Percentiles rank a stretch among this genome's conserved stretches.
Conservation (phyloP, 1,140 invertebrate genomes). For the Vanessa tameamea region DNA sequence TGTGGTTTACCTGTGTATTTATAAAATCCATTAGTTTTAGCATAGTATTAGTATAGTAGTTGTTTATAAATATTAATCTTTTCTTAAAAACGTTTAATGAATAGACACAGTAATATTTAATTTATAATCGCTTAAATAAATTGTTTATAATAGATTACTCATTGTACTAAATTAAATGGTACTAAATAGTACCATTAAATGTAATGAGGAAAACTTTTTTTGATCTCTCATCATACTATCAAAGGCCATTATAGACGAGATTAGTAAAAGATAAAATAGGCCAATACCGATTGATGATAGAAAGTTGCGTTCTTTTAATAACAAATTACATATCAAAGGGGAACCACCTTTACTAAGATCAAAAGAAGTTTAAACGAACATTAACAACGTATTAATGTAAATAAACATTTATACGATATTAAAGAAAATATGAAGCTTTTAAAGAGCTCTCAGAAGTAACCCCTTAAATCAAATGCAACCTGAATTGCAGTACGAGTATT, state of each 20-base stretch:
- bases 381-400: constrained; percentile 3
- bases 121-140: too few relatives aligned
- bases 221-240: background rate
- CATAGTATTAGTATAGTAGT: too few relatives aligned
- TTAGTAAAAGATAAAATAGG: constrained; percentile 5
- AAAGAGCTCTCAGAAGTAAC: constrained; percentile 3
- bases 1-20: too few relatives aligned
- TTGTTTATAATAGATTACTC: too few relatives aligned
- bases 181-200: too few relatives aligned
- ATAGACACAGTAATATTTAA: too few relatives aligned
- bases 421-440: background rate
- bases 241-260: background rate
- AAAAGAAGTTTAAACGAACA: background rate
- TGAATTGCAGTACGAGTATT: constrained; percentile 14
- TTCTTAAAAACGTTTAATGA: too few relatives aligned
- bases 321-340: constrained; percentile 17
- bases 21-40: too few relatives aligned
- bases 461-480: background rate
- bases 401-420: constrained; percentile 20
- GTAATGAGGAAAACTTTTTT: background rate
- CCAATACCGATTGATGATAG: constrained; percentile 23
- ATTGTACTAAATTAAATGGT: too few relatives aligned
- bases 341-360: background rate
- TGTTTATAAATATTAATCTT: too few relatives aligned
- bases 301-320: constrained; percentile 4